Conservation (phyloP, 1,140 invertebrate genomes). For the Tetranychus cinnabarinus region DNA sequence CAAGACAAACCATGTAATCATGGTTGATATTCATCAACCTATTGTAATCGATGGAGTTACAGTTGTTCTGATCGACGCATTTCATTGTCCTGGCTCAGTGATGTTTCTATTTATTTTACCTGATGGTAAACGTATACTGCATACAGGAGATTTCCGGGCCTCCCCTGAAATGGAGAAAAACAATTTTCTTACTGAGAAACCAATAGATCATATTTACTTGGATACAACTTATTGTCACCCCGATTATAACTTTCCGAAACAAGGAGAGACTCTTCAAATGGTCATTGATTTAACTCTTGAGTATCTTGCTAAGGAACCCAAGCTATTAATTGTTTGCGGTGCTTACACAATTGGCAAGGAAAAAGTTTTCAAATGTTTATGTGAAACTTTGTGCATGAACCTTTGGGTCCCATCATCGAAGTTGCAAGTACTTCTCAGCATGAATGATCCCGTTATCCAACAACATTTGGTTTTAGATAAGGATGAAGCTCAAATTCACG, state of each 20-base stretch:
- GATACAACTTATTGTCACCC: conserved; percentile 52
- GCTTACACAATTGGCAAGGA: conserved; percentile 52
- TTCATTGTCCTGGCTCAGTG: conserved; percentile 27
- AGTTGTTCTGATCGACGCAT: conserved; percentile 42
- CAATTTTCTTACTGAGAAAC: conserved; percentile 30
- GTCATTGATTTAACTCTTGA: conserved; percentile 24
- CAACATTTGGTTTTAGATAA: conserved; percentile 17
- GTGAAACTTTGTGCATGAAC: conserved; percentile 30
- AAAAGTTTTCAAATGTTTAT: conserved; percentile 40
- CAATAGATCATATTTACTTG: conserved; percentile 38
- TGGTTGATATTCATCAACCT: not conserved
- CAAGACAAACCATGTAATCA: not conserved
- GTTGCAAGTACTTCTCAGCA: conserved; percentile 23
- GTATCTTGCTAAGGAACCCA: conserved; percentile 20
- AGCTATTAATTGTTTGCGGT: conserved; percentile 40
- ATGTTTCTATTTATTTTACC: conserved; percentile 4
- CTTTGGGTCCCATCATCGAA: conserved; percentile 32
- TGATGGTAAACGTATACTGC: conserved; percentile 25
- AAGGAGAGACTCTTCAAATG: conserved; percentile 31
- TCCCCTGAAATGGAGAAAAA: conserved; percentile 35
- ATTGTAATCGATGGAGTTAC: conserved; percentile 26
- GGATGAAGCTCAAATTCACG: conserved; percentile 30
- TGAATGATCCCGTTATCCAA: conserved; percentile 21
- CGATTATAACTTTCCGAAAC: conserved; percentile 35
- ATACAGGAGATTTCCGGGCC: conserved; percentile 51